phyloP scores from a whole-genome alignment of 2,888 invertebrate species.

The Trichogramma dendrolimi region DNA sequence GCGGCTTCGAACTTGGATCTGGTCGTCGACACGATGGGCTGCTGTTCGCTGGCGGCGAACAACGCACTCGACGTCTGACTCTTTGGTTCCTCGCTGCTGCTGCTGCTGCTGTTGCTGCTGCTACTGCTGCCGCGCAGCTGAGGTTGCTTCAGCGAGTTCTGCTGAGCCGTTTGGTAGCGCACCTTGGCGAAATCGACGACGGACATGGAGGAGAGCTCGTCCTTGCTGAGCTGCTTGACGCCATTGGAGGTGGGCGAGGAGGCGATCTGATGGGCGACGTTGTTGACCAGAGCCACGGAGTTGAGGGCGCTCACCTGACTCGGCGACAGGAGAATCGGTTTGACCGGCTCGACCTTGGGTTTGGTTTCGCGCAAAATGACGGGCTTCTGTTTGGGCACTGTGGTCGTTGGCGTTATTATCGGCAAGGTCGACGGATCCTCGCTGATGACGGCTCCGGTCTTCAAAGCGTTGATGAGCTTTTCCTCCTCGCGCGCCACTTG shows the following conservation, averaged over 20 bases:
- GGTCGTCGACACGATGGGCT: slow-evolving; percentile 35
- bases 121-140: slow-evolving; percentile 56
- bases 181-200: slow-evolving; percentile 36
- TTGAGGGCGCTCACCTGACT: slow-evolving; percentile 26
- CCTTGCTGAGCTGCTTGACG: slow-evolving; percentile 38
- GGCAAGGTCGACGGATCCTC: slow-evolving; percentile 49
- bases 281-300: slow-evolving; percentile 35
- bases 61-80: slow-evolving; percentile 35
- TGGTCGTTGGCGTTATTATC: not conserved
- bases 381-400: slow-evolving; percentile 39
- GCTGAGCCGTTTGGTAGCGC: not conserved
- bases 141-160: slow-evolving; percentile 58
- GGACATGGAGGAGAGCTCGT: slow-evolving; percentile 52
- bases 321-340: slow-evolving; percentile 35
- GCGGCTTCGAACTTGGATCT: slow-evolving; percentile 43
- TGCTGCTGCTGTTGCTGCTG: slow-evolving; percentile 49
- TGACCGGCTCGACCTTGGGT: slow-evolving; percentile 43
- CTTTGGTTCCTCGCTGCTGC: slow-evolving; percentile 52
- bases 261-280: slow-evolving; percentile 21
- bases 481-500: slow-evolving; percentile 81
- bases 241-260: slow-evolving; percentile 19
- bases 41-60: slow-evolving; percentile 31
- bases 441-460: slow-evolving; percentile 65
- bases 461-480: slow-evolving; percentile 71
- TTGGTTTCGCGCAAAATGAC: slow-evolving; percentile 43